A percentile compares a stretch with the other conserved stretches of the same genome.
These are phyloP conservation scores for Dallia pectoralis DNA, from an alignment of 2,797 vertebrate species.

Conservation along the genomic window DNA sequence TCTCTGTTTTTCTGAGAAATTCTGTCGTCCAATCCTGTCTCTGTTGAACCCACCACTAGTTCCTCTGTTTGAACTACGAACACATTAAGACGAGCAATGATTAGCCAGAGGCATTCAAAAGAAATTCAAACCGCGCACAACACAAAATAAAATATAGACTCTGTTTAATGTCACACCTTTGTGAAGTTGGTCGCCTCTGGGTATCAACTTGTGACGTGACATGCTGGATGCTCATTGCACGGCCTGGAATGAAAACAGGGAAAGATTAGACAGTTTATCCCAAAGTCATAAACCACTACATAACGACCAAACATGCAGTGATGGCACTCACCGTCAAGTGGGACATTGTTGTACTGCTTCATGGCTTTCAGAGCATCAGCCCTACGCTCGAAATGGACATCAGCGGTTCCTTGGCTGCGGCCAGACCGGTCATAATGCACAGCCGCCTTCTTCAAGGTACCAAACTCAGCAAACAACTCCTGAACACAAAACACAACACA, in stretches of 20 bases:
- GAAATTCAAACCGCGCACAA: neutral
- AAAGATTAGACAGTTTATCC: neutral
- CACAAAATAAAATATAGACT: neutral
- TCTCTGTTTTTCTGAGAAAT: slow-evolving; percentile 48
- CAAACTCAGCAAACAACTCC: slow-evolving; percentile 92
- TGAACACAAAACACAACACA: slow-evolving; percentile 18
- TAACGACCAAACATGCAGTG: neutral
- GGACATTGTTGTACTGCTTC: slow-evolving; percentile 93
- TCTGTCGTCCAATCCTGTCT: slow-evolving; percentile 72
- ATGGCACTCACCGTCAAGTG: slow-evolving; percentile 81
- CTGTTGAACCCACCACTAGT: slow-evolving; percentile 76
- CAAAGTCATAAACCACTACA: neutral
- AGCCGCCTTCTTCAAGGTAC: slow-evolving; percentile 81
- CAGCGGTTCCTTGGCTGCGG: slow-evolving; percentile 88
- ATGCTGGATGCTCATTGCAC: slow-evolving; percentile 92
- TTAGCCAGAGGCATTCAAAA: neutral
- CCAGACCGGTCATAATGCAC: slow-evolving; percentile 92
- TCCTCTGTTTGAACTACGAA: slow-evolving; percentile 68
- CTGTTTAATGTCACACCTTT: slow-evolving; percentile 70
- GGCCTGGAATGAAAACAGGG: slow-evolving; percentile 66
- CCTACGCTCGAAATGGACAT: slow-evolving; percentile 85
- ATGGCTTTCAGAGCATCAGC: slow-evolving; percentile 88
- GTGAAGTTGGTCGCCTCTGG: slow-evolving; percentile 74
- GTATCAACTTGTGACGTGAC: slow-evolving; percentile 81
- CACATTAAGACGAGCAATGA: neutral